A percentile compares a stretch with the other conserved stretches of the same genome.
Evolutionary conservation across 2,888 invertebrate genomes (phyloP).

Genomic region (Amphipoea lucens): DNA sequence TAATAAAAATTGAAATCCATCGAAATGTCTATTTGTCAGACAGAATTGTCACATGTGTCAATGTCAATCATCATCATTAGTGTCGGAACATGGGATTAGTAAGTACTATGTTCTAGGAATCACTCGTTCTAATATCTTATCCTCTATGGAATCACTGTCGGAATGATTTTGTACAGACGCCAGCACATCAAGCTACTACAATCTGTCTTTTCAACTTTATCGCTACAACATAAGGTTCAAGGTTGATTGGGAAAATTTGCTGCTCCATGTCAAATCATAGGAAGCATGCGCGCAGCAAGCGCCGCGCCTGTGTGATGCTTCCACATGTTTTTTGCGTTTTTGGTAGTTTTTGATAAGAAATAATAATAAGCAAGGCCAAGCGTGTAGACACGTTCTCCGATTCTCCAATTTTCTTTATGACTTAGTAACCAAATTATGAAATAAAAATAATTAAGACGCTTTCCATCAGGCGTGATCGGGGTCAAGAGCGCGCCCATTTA

Average conservation of each 20-base stretch:
- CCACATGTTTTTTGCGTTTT: neutral
- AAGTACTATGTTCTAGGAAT: neutral
- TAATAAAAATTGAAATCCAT: neutral
- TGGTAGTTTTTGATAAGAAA: neutral
- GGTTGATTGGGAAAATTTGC: neutral
- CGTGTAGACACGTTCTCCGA: neutral
- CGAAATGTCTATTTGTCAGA: conserved; percentile 11
- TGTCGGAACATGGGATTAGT: neutral
- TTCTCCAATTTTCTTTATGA: neutral
- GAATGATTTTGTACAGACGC: neutral
- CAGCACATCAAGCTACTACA: too few relatives aligned
- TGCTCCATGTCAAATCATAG: neutral
- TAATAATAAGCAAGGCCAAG: too few relatives aligned
- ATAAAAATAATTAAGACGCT: too few relatives aligned
- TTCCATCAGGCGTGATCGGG: too few relatives aligned
- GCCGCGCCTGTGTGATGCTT: neutral
- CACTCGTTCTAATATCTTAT: neutral
- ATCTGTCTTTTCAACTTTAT: too few relatives aligned
- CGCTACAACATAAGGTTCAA: too few relatives aligned
- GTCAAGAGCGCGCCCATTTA: too few relatives aligned
- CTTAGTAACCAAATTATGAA: neutral
- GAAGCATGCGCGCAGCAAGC: neutral
- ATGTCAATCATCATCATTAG: neutral
- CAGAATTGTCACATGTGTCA: conserved; percentile 15
- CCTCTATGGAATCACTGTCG: neutral